Evolutionary conservation across 1,140 invertebrate genomes (phyloP).

Genomic region (Hypothenemus hampei): DNA sequence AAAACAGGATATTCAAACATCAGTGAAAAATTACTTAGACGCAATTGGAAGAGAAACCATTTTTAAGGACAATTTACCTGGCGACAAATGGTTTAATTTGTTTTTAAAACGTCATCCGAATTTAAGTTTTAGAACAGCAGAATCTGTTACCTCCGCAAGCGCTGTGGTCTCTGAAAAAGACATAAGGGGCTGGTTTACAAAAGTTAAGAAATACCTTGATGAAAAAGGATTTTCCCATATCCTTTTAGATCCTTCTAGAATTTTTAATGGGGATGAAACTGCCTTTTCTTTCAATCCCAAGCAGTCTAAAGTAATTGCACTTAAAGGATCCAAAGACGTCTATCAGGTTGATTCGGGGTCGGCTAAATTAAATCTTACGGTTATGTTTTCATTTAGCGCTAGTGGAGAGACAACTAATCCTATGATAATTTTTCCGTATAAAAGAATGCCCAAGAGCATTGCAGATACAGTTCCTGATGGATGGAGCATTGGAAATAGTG

Average conservation of each 20-base stretch:
- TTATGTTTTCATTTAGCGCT: constrained; percentile 30
- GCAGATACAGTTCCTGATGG: constrained; percentile 31
- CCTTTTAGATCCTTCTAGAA: constrained; percentile 32
- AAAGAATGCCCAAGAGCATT: constrained; percentile 32
- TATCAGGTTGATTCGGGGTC: constrained; percentile 35
- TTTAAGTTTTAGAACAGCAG: constrained; percentile 29
- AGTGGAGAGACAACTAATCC: constrained; percentile 27
- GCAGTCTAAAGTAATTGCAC: constrained; percentile 33
- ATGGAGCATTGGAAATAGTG: constrained; percentile 40
- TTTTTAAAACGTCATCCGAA: constrained; percentile 39
- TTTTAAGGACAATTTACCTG: constrained; percentile 38
- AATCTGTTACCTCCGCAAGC: constrained; percentile 35
- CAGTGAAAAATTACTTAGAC: constrained; percentile 24
- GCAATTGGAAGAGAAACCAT: constrained; percentile 24
- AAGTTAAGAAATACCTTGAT: constrained; percentile 35
- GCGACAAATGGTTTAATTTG: constrained; percentile 37
- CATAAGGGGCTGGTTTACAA: constrained; percentile 38
- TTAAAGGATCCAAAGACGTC: constrained; percentile 37
- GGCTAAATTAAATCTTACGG: constrained; percentile 31
- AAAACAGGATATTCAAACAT: constrained; percentile 19
- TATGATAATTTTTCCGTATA: constrained; percentile 31
- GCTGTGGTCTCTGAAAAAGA: constrained; percentile 32
- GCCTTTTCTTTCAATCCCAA: constrained; percentile 40
- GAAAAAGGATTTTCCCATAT: constrained; percentile 27
- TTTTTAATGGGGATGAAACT: constrained; percentile 44